Conservation (phyloP, 2,797 vertebrate genomes). For the Falco peregrinus region DNA sequence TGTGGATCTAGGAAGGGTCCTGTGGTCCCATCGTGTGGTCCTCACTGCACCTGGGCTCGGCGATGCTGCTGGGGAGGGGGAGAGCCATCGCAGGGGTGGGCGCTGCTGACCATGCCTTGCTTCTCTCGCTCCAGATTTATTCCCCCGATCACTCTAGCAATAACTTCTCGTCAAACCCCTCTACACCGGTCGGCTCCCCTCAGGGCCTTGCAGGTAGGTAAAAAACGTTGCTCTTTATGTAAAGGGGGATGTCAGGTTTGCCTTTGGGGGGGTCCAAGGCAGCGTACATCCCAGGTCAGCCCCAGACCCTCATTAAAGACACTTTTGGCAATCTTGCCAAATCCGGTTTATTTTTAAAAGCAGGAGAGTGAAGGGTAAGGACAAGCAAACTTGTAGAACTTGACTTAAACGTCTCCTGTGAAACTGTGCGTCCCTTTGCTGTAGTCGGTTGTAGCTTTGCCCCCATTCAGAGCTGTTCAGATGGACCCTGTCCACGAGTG, state of each 20-base stretch:
- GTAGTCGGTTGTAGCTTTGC: neutral
- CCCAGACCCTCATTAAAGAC: neutral
- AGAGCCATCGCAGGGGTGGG: neutral
- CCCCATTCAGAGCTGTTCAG: fast-evolving
- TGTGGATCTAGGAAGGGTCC: neutral
- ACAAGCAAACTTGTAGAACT: neutral
- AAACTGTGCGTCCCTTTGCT: neutral
- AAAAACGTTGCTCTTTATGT: fast-evolving
- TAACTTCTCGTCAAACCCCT: conserved; percentile 95
- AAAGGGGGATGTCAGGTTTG: neutral
- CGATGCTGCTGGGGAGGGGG: neutral
- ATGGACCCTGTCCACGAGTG: neutral
- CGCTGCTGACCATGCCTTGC: neutral
- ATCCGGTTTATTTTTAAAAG: neutral
- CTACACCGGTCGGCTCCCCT: conserved; percentile 95
- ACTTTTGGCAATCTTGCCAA: neutral
- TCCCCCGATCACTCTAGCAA: conserved; percentile 96
- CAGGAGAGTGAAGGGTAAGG: neutral
- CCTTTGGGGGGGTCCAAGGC: neutral
- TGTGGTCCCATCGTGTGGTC: too few species aligned
- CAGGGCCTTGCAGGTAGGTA: conserved; percentile 91
- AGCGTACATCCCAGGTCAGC: fast-evolving
- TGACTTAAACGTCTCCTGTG: neutral
- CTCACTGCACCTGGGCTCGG: neutral
- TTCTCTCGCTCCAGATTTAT: conserved; percentile 86